These are phyloP conservation scores for Aurelia aurita complex sp. Pacific DNA, from an alignment of 30 jellyfish, hydroid and myxozoan species.

Conservation along the genomic window DNA sequence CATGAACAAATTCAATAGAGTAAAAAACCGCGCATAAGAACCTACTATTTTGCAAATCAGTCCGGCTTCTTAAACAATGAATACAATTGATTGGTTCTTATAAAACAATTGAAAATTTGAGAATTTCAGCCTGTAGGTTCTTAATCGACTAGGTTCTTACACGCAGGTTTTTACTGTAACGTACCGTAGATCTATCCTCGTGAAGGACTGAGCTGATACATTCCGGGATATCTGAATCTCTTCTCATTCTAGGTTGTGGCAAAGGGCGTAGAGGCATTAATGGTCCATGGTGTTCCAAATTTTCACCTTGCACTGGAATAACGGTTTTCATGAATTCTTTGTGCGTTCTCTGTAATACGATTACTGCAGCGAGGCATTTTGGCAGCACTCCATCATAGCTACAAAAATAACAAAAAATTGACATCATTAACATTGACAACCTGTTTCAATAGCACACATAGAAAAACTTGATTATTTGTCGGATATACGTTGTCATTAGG, in stretches of 20 bases:
- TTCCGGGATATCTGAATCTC: not conserved
- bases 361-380: slow-evolving; percentile 82
- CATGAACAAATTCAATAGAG: no score
- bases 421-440: no score
- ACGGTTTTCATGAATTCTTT: slow-evolving; percentile 24
- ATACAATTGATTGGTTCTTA: no score
- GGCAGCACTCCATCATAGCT: slow-evolving; percentile 79
- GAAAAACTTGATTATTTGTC: no score
- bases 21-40: no score
- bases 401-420: not conserved
- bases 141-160: no score
- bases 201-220: slow-evolving; percentile 36
- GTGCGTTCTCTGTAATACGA: slow-evolving; percentile 60
- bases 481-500: no score
- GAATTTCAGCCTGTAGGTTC: no score
- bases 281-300: not conserved
- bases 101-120: no score
- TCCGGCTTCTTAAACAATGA: no score
- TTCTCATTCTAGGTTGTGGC: not conserved
- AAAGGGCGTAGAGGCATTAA: slow-evolving; percentile 2
- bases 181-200: slow-evolving; percentile 27
- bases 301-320: not conserved
- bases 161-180: not conserved
- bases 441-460: no score
- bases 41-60: no score